Evolutionary conservation across 2,797 vertebrate species (phyloP).

Genomic region (Podarcis siculus): DNA sequence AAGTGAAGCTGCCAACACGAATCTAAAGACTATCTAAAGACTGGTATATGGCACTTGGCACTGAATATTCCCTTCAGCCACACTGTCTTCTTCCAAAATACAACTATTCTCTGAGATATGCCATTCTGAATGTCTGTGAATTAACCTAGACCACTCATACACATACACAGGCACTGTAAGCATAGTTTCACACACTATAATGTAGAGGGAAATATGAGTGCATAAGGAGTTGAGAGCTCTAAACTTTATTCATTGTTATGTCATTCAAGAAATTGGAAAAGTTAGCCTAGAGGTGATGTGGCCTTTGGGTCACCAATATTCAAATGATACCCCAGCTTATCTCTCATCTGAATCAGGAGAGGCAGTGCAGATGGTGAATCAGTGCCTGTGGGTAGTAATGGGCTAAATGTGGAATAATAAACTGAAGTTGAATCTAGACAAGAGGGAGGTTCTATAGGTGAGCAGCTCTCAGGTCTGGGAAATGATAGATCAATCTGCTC

Average conservation of each 20-base stretch:
- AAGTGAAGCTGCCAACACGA: not conserved
- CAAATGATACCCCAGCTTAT: too few species aligned
- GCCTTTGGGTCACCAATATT: not conserved
- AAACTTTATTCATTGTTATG: not conserved
- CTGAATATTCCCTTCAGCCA: not conserved
- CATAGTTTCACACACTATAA: not conserved
- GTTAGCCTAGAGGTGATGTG: not conserved
- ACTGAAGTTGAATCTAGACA: too few species aligned
- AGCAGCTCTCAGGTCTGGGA: too few species aligned
- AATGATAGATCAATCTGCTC: too few species aligned
- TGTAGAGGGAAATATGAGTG: not conserved
- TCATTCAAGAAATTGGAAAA: not conserved
- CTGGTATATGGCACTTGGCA: not conserved
- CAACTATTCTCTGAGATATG: not conserved
- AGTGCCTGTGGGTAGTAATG: too few species aligned
- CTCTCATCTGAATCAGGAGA: too few species aligned
- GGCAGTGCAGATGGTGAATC: too few species aligned
- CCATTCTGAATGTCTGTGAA: not conserved
- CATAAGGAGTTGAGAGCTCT: not conserved
- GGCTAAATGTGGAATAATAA: too few species aligned
- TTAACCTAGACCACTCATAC: not conserved
- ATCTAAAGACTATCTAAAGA: not conserved
- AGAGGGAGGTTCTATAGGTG: too few species aligned
- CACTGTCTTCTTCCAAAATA: not conserved
- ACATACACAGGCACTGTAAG: not conserved